Percentiles rank a stretch among this genome's conserved stretches.
Conservation (phyloP, 2,888 invertebrate genomes). For the Tigriopus californicus region DNA sequence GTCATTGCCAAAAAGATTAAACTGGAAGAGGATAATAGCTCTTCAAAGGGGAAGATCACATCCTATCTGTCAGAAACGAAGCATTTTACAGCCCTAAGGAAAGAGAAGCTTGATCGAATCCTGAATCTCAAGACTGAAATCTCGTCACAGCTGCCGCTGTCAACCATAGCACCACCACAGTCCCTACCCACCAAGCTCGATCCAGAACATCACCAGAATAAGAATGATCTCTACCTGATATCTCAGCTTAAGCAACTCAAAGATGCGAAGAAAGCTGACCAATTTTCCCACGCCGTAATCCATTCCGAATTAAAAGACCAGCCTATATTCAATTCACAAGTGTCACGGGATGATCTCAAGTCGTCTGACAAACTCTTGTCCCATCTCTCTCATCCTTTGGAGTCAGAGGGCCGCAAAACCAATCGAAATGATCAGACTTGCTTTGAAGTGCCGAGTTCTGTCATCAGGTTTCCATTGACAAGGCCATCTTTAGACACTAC, state of each 20-base stretch:
- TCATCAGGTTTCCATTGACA: constrained; percentile 2
- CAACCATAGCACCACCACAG: neutral
- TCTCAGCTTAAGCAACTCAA: too few relatives aligned
- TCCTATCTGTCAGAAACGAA: constrained; percentile 8
- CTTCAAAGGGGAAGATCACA: constrained; percentile 5
- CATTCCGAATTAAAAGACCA: too few relatives aligned
- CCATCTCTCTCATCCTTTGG: too few relatives aligned
- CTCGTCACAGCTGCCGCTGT: neutral
- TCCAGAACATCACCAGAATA: too few relatives aligned
- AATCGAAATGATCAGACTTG: neutral
- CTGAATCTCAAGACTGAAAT: neutral
- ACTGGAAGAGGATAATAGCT: neutral
- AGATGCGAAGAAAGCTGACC: too few relatives aligned
- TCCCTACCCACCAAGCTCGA: too few relatives aligned
- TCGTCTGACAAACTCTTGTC: too few relatives aligned
- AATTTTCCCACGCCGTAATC: too few relatives aligned
- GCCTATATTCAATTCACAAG: too few relatives aligned
- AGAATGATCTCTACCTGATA: too few relatives aligned
- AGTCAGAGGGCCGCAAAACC: too few relatives aligned
- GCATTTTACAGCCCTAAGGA: constrained; percentile 7
- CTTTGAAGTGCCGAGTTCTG: constrained; percentile 7
- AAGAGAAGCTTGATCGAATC: constrained; percentile 8
- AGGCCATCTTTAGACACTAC: neutral
- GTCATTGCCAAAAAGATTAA: neutral
- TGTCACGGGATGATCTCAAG: too few relatives aligned